Percentiles rank a stretch among this genome's conserved stretches.
These are phyloP conservation scores for Lordiphosa stackelbergi DNA, from an alignment of 1,140 invertebrate species.

Conservation along the genomic window DNA sequence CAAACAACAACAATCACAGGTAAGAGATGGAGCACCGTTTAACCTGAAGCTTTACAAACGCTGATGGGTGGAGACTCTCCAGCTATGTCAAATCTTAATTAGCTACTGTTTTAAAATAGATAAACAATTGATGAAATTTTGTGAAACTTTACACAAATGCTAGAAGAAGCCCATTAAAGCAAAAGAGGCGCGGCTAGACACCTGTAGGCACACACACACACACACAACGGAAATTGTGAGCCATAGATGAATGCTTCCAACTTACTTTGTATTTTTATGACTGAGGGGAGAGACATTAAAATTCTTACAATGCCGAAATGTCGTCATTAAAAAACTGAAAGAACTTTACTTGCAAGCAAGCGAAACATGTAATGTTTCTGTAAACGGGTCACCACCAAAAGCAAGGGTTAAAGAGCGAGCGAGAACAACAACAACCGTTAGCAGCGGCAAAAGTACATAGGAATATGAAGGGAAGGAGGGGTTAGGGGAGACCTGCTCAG, in stretches of 20 bases:
- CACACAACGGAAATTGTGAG: constrained; percentile 22
- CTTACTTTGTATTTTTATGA: constrained; percentile 15
- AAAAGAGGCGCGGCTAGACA: constrained; percentile 22
- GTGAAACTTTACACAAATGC: constrained; percentile 1
- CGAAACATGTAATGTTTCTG: neutral
- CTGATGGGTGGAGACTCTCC: no score
- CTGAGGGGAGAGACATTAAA: constrained; percentile 12
- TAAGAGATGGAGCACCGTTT: no score
- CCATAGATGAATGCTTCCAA: constrained; percentile 1
- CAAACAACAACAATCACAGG: no score
- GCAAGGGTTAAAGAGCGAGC: neutral
- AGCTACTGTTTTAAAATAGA: no score
- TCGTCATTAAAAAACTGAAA: constrained; percentile 30
- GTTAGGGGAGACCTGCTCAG: constrained; percentile 1
- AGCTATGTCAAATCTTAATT: no score
- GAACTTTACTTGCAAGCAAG: neutral
- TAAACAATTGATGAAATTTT: no score
- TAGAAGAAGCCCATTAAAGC: constrained; percentile 19
- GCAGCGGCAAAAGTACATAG: constrained; percentile 28
- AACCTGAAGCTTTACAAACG: no score
- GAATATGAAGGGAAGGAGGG: neutral
- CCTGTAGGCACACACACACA: constrained; percentile 9
- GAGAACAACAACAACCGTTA: constrained; percentile 16
- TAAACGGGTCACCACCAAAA: neutral
- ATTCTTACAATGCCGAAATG: constrained; percentile 26